Evolutionary conservation across 1,140 invertebrate species (phyloP).

Genomic region (Diprion similis): DNA sequence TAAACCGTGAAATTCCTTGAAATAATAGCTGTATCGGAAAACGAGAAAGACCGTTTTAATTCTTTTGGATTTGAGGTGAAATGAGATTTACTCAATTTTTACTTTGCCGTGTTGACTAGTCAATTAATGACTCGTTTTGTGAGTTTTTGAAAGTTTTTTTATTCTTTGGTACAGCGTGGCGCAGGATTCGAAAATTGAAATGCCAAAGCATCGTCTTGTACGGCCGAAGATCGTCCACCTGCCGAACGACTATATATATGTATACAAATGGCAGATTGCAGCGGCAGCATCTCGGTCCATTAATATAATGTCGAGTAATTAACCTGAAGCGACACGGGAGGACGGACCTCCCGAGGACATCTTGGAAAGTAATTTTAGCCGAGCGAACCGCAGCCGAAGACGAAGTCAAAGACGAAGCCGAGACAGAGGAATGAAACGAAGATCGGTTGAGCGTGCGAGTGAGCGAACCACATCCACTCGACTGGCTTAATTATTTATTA

Average conservation of each 20-base stretch:
- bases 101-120: no score
- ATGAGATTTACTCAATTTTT: no score
- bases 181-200: no score
- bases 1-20: no score
- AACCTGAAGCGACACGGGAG: constrained; percentile 44
- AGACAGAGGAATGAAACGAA: not conserved
- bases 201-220: not conserved
- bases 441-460: no score
- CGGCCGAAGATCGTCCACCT: constrained; percentile 31
- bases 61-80: no score
- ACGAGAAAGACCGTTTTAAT: no score
- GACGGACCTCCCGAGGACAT: constrained; percentile 46
- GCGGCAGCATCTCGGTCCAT: constrained; percentile 37
- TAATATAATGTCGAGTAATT: constrained; percentile 54
- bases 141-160: no score
- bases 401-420: not conserved
- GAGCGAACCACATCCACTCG: not conserved
- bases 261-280: constrained; percentile 31
- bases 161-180: no score
- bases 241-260: constrained; percentile 44
- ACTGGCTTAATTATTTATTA: constrained; percentile 49
- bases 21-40: no score
- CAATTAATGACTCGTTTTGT: no score
- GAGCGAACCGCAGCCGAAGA: not conserved
- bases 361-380: constrained; percentile 36